Conservation (phyloP, 2,888 invertebrate genomes). For the Branchipolynoe longqiensis region DNA sequence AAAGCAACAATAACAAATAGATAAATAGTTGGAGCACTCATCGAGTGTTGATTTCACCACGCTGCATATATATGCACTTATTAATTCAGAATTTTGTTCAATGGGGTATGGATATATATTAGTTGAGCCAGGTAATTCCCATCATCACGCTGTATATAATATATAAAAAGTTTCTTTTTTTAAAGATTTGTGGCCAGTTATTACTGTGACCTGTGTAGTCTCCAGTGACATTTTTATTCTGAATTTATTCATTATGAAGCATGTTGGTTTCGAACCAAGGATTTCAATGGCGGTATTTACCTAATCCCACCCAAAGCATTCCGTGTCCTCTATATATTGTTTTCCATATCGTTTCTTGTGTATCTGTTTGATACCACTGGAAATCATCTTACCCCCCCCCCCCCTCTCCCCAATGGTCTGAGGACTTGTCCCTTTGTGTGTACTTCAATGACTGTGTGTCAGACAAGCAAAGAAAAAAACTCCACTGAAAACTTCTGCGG, state of each 20-base stretch:
- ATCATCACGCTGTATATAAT: slow-evolving; percentile 9
- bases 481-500: not conserved
- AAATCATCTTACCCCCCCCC: not conserved
- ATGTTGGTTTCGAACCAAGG: not conserved
- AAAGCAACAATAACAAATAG: no score
- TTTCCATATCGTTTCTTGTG: no score
- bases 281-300: not conserved
- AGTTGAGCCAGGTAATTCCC: not conserved
- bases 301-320: slow-evolving; percentile 43
- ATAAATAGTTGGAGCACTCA: no score
- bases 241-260: slow-evolving; percentile 7
- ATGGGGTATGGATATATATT: no score
- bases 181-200: not conserved
- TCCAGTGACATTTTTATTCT: not conserved
- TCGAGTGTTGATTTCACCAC: no score
- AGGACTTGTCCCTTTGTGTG: no score
- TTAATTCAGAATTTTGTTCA: no score
- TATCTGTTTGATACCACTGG: no score
- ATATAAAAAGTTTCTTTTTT: no score
- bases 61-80: no score
- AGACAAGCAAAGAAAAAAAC: not conserved
- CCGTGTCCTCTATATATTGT: slow-evolving; percentile 6
- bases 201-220: slow-evolving; percentile 5
- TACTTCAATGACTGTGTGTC: no score
- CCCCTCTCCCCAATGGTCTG: no score